phyloP scores from a whole-genome alignment of 2,797 vertebrate species.

The Acanthis flammea region DNA sequence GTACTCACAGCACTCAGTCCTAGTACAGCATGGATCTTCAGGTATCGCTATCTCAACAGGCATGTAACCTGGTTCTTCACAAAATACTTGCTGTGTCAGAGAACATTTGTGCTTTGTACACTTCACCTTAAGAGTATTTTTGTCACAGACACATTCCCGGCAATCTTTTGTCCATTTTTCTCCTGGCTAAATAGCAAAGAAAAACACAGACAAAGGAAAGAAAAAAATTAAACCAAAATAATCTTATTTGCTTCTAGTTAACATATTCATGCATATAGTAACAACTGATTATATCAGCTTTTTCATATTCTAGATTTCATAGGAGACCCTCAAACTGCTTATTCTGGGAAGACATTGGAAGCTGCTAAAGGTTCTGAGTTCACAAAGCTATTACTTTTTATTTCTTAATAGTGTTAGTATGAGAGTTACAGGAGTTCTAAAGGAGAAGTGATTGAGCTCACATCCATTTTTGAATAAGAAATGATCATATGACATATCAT shows the following conservation, averaged over 20 bases:
- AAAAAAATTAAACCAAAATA: neutral
- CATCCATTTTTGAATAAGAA: neutral
- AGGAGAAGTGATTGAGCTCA: neutral
- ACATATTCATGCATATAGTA: neutral
- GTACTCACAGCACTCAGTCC: constrained; percentile 82
- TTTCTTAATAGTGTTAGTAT: neutral
- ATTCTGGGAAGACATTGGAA: neutral
- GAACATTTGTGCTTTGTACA: constrained; percentile 79
- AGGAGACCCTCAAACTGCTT: neutral
- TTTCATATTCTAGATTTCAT: neutral
- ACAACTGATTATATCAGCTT: neutral
- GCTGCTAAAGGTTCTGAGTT: neutral
- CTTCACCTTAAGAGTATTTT: constrained; percentile 65
- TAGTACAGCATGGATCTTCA: constrained; percentile 80
- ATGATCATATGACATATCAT: neutral
- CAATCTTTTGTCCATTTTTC: constrained; percentile 82
- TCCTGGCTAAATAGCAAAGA: constrained; percentile 49
- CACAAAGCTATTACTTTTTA: neutral
- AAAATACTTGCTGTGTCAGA: constrained; percentile 34
- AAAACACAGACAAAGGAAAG: neutral
- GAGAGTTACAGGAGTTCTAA: neutral
- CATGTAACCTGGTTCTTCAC: constrained; percentile 78
- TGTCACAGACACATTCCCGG: constrained; percentile 82
- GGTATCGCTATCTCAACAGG: constrained; percentile 67
- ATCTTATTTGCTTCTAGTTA: neutral